Percentiles rank a stretch among this genome's conserved stretches.
phyloP scores from a whole-genome alignment of 2,113 vertebrate species.

The Hippocampus abdominalis region DNA sequence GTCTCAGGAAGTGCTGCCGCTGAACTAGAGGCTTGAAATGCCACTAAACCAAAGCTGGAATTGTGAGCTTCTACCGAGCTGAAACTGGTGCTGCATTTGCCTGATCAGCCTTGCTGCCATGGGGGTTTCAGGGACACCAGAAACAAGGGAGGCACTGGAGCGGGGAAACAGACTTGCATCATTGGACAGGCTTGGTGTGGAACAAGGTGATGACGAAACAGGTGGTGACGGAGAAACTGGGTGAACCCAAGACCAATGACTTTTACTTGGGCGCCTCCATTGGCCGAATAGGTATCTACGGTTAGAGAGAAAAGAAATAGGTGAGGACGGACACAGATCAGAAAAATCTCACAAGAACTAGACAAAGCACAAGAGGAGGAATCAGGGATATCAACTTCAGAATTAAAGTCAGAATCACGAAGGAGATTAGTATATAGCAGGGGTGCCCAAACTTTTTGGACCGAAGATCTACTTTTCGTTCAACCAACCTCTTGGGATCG shows the following conservation, averaged over 20 bases:
- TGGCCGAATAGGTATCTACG: neutral
- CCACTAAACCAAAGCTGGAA: no score
- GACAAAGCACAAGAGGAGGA: neutral
- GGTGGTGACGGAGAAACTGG: neutral
- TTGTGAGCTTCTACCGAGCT: no score
- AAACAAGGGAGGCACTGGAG: neutral
- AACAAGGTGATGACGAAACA: neutral
- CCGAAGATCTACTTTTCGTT: no score
- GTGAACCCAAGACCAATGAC: neutral
- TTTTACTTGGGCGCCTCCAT: neutral
- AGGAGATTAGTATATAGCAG: neutral
- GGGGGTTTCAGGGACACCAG: no score
- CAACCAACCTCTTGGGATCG: no score
- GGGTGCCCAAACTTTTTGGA: no score
- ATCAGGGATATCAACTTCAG: no score
- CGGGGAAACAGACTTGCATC: neutral
- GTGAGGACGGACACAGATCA: neutral
- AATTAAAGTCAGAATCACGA: neutral
- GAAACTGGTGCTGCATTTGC: no score
- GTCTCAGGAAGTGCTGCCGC: no score
- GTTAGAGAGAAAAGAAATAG: neutral
- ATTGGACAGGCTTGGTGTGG: neutral
- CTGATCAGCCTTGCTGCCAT: no score
- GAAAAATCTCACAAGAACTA: neutral
- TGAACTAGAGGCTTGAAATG: no score